Evolutionary conservation across 2,888 invertebrate species (phyloP), one percentile per base, ranked within the genome.

Genomic region (Embidobia sp.): DNA sequence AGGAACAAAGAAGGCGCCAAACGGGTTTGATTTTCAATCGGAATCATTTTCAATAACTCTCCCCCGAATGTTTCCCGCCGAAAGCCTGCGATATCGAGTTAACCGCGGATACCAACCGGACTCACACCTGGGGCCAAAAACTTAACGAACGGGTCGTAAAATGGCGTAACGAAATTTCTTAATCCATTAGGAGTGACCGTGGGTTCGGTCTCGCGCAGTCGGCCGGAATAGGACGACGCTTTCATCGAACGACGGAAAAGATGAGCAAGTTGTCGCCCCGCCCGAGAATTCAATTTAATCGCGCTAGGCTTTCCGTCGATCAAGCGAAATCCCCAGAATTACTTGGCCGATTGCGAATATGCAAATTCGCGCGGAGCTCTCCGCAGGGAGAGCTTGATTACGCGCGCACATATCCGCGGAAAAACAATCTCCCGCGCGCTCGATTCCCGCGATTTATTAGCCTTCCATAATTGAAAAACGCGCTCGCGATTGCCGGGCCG

Each of bases 401-500:
- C 80, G 78, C 67, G 79, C 81, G 79, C 81, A 78, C 69, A 81
- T 73, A 81, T 78, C 66, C 67, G 29, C 37, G 64, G 29, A 75
- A 75, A 83, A 83, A 82, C 81, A 82, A 81, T 81, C 77, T 79
- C 29, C 79, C 72, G 44, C 37, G 18, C 42, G 29, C 35, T 42
- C 51, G 37, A 55, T 49, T 63, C 57, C 42, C 27, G 8, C 33
- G 51, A 67, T 44, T 74, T 61, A 74, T 67, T 61, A 40, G 40
- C 15, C 11, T 35, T 1, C 26, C 57, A 29, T 67, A 61, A 67
- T 66, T 66, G 55, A 57, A 55, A 67, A 13, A 8, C 0, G 63
- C 31, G 27, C n/a, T 46, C 46, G 10, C 40, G 29, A 22, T 22
- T 22, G 22, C 22, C n/a, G n/a, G n/a, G n/a, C n/a, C n/a, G n/a